Base-by-base conservation (phyloP, 2,888 invertebrate species). In the Acanthosepion pharaonis region DNA sequence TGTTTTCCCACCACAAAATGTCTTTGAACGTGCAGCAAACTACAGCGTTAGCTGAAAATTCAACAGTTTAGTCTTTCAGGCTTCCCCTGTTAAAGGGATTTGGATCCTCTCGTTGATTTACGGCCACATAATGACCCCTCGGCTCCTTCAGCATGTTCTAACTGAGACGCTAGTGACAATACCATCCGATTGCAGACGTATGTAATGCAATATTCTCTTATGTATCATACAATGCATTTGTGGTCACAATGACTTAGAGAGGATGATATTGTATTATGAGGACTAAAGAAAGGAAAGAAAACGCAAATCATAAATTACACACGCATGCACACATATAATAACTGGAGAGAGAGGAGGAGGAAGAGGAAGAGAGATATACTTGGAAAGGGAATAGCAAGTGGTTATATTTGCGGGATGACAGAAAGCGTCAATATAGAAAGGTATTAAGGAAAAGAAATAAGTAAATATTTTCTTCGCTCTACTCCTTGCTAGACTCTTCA, bases 61-160 rank as follows among this genome's bases (percentile, higher is more conserved):
- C 78, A 78, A 78, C 78, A 78, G 78, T n/a, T 59, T 59, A 59
- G 59, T 59, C 23, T 59, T 59, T 59, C 59, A 59, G 59, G 59
- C 33, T 78, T n/a, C n/a, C 78, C 78, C 15, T 78, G 11, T 78
- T 78, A 78, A n/a, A 78, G n/a, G n/a, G 9, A n/a, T n/a, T 78
- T 33, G 78, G 15, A 78, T 78, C 78, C 15, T 78, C 78, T 18
- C 78, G 15, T 78, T 78, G 78, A 78, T 78, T 78, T 78, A 78
- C 78, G 78, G 78, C 78, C 78, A 78, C 33, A 78, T 78, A 78
- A 78, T 78, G 78, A 78, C 78, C 78, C 78, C 33, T 78, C n/a
- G 78, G 78, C 78, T 78, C 78, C n/a, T 78, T n/a, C 78, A 78
- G 15, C 78, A 78, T 78, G 78, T 78, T 78, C n/a, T 78, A 15